Base-by-base conservation (phyloP, 2,797 vertebrate species). In the Squalus acanthias region DNA sequence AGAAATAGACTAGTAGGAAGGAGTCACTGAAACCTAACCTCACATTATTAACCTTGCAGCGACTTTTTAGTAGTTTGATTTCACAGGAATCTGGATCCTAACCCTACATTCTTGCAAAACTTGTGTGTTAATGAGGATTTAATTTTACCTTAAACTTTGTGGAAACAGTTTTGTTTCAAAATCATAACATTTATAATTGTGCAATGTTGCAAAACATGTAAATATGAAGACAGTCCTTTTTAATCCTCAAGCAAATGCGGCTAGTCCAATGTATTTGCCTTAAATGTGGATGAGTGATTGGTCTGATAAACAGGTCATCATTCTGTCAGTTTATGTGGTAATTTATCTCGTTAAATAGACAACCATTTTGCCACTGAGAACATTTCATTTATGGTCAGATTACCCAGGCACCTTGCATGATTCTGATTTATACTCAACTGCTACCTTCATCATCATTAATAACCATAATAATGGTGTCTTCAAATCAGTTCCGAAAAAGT, bases 381-480 rank as follows among this genome's bases (percentile, higher is more conserved):
- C 15, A 57, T 95, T 74, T 95, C 46, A 95, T 95, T 95, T 50
- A 33, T 53, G 50, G 39, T 74, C 46, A 74, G 94, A 53, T 95
- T 95, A 70, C 67, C n/a, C 39, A 95, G 93, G 15, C 67, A 70
- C 93, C 67, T 95, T 95, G 69, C 24, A 74, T 72, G 67, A 95
- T 53, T 70, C 67, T 95, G 93, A 95, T 95, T 95, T 95, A 95
- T 74, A 33, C 67, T 69, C 13, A 9, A 10, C 65, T 94, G 26
- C n/a, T 94, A 46, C 53, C 53, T 63, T 63, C 46, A 67, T 74
- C 39, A 95, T 67, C 50, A 95, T 74, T 95, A 74, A 53, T 57
- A 74, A 57, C 12, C 24, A 74, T 57, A 17, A 95, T 24, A 72
- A 95, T 29, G 3, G 50, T 57, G 94, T 50, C 94, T 95, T 74